phyloP scores from a whole-genome alignment of 2,113 vertebrate species.

The Conger conger region DNA sequence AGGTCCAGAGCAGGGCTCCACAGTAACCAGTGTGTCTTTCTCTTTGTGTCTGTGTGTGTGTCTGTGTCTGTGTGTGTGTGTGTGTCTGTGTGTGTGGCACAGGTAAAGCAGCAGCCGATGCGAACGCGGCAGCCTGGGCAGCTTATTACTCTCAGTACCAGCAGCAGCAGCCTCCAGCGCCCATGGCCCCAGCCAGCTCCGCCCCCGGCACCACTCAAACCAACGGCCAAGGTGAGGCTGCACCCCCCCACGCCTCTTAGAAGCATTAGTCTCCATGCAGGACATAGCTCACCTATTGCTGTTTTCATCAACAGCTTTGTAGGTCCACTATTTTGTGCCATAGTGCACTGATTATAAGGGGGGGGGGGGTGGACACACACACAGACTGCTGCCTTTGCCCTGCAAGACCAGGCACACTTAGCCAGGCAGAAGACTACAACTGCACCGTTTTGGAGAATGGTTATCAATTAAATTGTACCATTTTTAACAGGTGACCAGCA shows the following conservation, averaged over 20 bases:
- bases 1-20: not conserved
- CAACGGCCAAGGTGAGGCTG: slow-evolving; percentile 89
- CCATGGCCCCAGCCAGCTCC: slow-evolving; percentile 86
- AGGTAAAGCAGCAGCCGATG: slow-evolving; percentile 96
- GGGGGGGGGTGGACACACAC: too few species aligned
- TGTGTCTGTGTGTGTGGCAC: slow-evolving; percentile 37
- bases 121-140: slow-evolving; percentile 97
- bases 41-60: not conserved
- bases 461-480: slow-evolving; percentile 73
- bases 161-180: slow-evolving; percentile 81
- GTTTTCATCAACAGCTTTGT: not conserved
- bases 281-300: too few species aligned
- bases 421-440: slow-evolving; percentile 60
- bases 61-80: slow-evolving; percentile 4
- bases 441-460: slow-evolving; percentile 51
- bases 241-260: not conserved
- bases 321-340: not conserved
- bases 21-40: not conserved
- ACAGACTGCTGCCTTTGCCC: slow-evolving; percentile 46
- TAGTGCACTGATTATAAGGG: not conserved
- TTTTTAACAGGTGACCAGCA: slow-evolving; percentile 91
- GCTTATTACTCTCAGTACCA: slow-evolving; percentile 98
- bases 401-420: slow-evolving; percentile 48
- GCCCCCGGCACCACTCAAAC: slow-evolving; percentile 86
- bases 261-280: too few species aligned